Base-by-base conservation (phyloP, 2,113 vertebrate genomes). In the Dolichotis patagonum region DNA sequence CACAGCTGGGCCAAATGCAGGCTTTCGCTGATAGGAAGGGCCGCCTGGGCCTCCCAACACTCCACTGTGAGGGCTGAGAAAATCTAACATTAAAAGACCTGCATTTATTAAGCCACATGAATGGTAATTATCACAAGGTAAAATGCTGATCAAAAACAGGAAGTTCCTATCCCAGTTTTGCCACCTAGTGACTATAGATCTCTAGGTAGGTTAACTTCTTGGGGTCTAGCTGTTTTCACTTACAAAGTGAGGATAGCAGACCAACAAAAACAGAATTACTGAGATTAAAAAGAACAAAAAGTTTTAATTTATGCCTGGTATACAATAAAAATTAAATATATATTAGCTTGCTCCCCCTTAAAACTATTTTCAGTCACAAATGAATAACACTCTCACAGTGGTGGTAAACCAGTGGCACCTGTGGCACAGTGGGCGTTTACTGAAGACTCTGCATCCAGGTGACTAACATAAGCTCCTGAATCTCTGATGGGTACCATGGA, bases 61-160 rank as follows among this genome's bases (percentile, higher is more conserved):
- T 0, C 7, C 11, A 3, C 7, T 1, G 20, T 0, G 10, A 60
- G 80, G 14, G 58, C 4, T 24, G 3, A 58, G 94, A 19, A 69
- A 58, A 22, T 26, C n/a, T 54, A 7, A 22, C 13, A 16, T 32
- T 20, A 35, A 20, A 43, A 63, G 73, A 26, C 35, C 41, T 13
- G 24, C 4, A 4, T 11, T 32, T 14, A 28, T 12, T 56, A 26
- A 54, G 75, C 20, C 2, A 1, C 16, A 12, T 24, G 1, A 28
- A 4, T 63, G 73, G 49, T 22, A 16, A 32, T n/a, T 9, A 67
- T 1, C 5, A 19, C 4, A 41, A 63, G 54, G 24, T 49, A 81
- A 71, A 69, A 16, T 4, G 13, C 17, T 38, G 4, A 20, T 1
- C 5, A 77, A 14, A 35, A 38, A 9, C 11, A 43, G 67, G 46